Conservation (phyloP, 2,888 invertebrate genomes). For the Tenthredo notha region DNA sequence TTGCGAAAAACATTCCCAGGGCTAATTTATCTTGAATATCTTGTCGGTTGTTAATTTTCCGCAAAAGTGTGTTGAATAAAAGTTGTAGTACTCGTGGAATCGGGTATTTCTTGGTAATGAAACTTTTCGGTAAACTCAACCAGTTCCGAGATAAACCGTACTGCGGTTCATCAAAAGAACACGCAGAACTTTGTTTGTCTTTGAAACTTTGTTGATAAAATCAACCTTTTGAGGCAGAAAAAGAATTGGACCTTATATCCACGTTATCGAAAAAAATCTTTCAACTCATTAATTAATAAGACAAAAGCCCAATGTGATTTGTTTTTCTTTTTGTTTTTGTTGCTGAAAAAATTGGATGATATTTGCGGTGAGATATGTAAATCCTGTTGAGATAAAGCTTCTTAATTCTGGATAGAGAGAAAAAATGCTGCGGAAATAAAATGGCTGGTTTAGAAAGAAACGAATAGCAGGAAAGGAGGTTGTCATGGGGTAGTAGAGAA, state of each 20-base stretch:
- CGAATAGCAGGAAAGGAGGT: neutral
- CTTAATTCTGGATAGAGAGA: neutral
- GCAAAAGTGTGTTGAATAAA: neutral
- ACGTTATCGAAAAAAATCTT: neutral
- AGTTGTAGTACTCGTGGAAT: neutral
- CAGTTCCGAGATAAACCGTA: neutral
- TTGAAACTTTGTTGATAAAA: neutral
- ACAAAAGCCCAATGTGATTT: neutral
- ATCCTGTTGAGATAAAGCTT: neutral
- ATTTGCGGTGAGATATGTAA: neutral
- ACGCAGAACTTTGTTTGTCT: neutral
- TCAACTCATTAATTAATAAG: neutral
- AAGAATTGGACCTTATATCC: neutral
- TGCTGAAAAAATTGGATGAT: neutral
- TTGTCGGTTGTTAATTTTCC: neutral
- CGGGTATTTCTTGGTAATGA: neutral
- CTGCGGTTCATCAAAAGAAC: neutral
- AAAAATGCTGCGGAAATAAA: neutral
- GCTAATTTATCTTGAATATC: neutral
- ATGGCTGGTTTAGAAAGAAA: constrained; percentile 6
- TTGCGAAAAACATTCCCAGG: neutral
- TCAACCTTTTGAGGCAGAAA: neutral
- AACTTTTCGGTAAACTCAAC: neutral
- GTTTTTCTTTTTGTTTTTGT: neutral
- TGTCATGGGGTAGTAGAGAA: neutral